phyloP scores from a whole-genome alignment of 2,797 vertebrate species.

The Girardinus metallicus region DNA sequence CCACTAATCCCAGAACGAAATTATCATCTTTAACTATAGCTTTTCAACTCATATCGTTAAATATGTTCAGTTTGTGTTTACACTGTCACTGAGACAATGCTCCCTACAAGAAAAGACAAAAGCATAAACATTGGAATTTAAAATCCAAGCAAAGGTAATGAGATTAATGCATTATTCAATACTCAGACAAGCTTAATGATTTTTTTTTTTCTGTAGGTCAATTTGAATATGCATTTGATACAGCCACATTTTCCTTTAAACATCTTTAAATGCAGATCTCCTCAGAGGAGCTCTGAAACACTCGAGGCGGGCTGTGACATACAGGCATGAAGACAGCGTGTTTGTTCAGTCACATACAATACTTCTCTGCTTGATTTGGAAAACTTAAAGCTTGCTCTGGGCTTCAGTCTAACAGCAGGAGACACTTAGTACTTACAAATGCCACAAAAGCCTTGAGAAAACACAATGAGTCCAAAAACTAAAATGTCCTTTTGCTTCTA shows the following conservation, averaged over 20 bases:
- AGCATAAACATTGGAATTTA: neutral
- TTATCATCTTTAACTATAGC: neutral
- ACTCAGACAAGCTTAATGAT: neutral
- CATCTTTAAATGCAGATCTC: constrained; percentile 1
- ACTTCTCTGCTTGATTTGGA: constrained; percentile 7
- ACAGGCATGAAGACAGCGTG: constrained; percentile 5
- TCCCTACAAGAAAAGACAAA: neutral
- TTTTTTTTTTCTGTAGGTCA: neutral
- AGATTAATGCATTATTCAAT: neutral
- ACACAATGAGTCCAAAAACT: neutral
- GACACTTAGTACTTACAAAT: neutral
- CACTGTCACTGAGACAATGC: neutral
- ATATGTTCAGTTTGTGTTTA: neutral
- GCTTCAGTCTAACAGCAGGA: neutral
- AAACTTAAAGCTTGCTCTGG: constrained; percentile 9
- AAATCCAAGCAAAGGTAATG: neutral
- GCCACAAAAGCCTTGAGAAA: neutral
- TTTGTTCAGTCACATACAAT: constrained; percentile 9
- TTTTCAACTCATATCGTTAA: neutral
- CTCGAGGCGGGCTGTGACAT: constrained; percentile 3
- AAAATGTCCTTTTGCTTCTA: neutral
- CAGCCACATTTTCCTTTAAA: neutral
- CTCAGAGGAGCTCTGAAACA: neutral
- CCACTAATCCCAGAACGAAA: neutral
- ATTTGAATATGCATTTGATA: neutral